Base-by-base conservation (phyloP, 2,113 vertebrate species). In the Bagarius yarrelli region DNA sequence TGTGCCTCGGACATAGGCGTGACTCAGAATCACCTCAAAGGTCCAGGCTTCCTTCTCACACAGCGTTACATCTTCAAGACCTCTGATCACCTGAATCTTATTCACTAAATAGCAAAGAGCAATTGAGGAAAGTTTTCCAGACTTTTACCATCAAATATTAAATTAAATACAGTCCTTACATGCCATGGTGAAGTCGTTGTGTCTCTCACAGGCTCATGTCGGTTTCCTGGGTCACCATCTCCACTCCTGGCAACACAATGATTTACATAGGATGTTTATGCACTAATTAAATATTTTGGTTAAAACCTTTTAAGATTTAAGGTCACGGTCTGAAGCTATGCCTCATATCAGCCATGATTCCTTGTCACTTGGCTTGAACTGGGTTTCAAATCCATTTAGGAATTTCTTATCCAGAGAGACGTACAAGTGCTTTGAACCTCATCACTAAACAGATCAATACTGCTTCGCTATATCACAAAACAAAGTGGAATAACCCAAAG, bases 1-100 rank as follows among this genome's bases (percentile, higher is more conserved):
- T 52, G 70, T 83, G 0, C 95, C 95, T 78, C 95, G 94, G 61
- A 98, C 93, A 0, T 94, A 94, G 1, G 94, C 89, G 0, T 97
- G 93, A 0, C 95, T 98, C 75, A 99, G 89, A 47, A 93, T 93
- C 84, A 96, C 94, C 80, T 96, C 93, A 0, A 98, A 95, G 52
- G 92, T 93, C 84, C 88, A 92, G 0, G 90, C 89, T 15, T 95
- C 94, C 40, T 93, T 95, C 85, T 98, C 97, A 2, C 82, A 85
- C 5, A 93, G 92, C 72, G 94, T 85, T 30, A 92, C 64, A 0
- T 93, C 88, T 76, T 95, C 93, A 77, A 98, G 88, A 6, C 94
- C 95, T 83, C 91, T 94, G 76, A 96, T 87, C 53, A 99, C 79
- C 81, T 93, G 94, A 84, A 97, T 91, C 80, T 95, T 95, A 40